Evolutionary conservation across 1,140 invertebrate genomes (phyloP).

Genomic region (Pygmarrhopalites habei): DNA sequence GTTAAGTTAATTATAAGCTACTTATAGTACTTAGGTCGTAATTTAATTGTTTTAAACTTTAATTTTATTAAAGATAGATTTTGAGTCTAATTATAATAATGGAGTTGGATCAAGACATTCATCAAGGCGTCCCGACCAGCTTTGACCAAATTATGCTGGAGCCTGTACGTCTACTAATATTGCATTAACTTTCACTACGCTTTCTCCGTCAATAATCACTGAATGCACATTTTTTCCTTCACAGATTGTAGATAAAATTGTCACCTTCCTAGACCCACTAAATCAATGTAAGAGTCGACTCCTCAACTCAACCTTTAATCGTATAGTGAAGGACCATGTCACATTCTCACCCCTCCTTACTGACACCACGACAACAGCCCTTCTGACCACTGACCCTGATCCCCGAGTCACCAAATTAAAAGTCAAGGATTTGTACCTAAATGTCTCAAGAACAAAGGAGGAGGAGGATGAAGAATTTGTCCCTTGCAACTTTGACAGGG

Average conservation of each 20-base stretch:
- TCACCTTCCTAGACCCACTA: not conserved
- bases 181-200: too few species aligned
- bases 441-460: not conserved
- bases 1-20: too few species aligned
- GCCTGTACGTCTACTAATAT: too few species aligned
- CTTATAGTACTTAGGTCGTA: too few species aligned
- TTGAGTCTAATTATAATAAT: too few species aligned
- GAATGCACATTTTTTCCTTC: too few species aligned
- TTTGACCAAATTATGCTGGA: too few species aligned
- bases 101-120: too few species aligned
- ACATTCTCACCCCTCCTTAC: not conserved
- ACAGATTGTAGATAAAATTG: not conserved
- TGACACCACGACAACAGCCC: not conserved
- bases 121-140: too few species aligned
- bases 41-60: too few species aligned
- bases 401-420: not conserved
- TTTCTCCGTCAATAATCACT: too few species aligned
- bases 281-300: not conserved
- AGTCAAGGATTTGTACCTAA: not conserved
- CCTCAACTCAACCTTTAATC: not conserved
- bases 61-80: too few species aligned
- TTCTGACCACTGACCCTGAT: not conserved
- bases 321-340: not conserved
- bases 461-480: not conserved
- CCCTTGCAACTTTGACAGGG: not conserved